Evolutionary conservation across 2,888 invertebrate genomes (phyloP).

Genomic region (Tenthredo livida): DNA sequence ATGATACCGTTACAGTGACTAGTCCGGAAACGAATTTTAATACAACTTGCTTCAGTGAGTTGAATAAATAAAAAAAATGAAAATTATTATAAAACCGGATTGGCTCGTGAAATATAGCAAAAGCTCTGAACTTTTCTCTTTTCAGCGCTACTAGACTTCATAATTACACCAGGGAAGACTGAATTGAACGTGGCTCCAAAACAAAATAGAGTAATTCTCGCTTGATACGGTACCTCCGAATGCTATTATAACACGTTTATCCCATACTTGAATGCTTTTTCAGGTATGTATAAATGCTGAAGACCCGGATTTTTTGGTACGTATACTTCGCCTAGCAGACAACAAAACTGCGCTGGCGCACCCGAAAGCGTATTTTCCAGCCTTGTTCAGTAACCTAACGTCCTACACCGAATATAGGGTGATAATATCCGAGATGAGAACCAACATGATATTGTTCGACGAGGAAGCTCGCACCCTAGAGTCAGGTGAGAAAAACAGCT

Average conservation of each 20-base stretch:
- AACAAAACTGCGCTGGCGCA: background rate
- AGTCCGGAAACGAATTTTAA: background rate
- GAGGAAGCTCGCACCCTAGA: slow-evolving; percentile 60
- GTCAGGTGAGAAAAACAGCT: slow-evolving; percentile 58
- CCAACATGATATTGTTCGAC: slow-evolving; percentile 24
- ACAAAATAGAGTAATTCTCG: background rate
- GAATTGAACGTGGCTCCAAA: background rate
- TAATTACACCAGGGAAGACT: background rate
- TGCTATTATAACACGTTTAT: background rate
- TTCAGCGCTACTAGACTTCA: background rate
- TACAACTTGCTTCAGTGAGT: background rate
- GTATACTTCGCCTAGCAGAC: background rate
- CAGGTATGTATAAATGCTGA: background rate
- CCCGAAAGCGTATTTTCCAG: background rate
- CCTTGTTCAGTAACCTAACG: background rate
- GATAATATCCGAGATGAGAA: slow-evolving; percentile 33
- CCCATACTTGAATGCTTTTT: background rate
- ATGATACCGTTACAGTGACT: background rate
- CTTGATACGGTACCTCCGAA: background rate
- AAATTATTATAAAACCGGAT: background rate
- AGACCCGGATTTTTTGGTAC: background rate
- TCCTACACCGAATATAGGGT: slow-evolving; percentile 57
- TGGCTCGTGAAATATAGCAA: background rate
- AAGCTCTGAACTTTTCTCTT: background rate
- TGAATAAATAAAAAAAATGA: background rate